Percentiles rank a stretch among this genome's conserved stretches.
These are phyloP conservation scores for Platerodrilus igneus DNA, from an alignment of 2,888 invertebrate genomes.

Conservation along the genomic window DNA sequence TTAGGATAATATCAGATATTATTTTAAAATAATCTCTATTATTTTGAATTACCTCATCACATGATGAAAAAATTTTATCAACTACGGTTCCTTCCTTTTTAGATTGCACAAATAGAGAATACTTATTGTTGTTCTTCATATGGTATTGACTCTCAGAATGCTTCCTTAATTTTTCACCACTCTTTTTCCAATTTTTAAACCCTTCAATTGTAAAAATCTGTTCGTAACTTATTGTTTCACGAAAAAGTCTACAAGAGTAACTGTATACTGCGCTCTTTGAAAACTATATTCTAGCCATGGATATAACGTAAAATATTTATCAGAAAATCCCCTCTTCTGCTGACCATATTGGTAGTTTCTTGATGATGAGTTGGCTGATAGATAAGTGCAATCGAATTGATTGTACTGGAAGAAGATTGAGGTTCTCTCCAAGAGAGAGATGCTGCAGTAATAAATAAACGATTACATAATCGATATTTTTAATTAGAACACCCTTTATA, in stretches of 20 bases:
- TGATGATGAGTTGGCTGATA: slow-evolving; percentile 1
- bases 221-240: not conserved
- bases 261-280: slow-evolving; percentile 5
- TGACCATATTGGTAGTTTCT: slow-evolving; percentile 3
- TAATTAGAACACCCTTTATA: too few relatives aligned
- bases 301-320: slow-evolving; percentile 8
- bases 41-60: not conserved
- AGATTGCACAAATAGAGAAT: slow-evolving; percentile 1
- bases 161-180: slow-evolving; percentile 3
- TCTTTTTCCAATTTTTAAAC: slow-evolving; percentile 7
- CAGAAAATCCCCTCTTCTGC: slow-evolving; percentile 6
- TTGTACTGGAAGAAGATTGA: slow-evolving; percentile 2
- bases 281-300: slow-evolving; percentile 6
- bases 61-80: slow-evolving; percentile 1
- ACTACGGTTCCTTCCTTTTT: not conserved
- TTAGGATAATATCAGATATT: slow-evolving; percentile 1
- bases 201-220: slow-evolving; percentile 4
- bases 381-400: not conserved
- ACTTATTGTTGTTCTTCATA: too few relatives aligned
- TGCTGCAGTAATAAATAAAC: slow-evolving; percentile 1
- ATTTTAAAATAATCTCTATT: slow-evolving; percentile 8
- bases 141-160: not conserved
- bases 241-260: slow-evolving; percentile 3
- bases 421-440: slow-evolving; percentile 2
- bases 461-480: too few relatives aligned